Conservation (phyloP, 2,113 vertebrate genomes). For the Odontesthes bonariensis region DNA sequence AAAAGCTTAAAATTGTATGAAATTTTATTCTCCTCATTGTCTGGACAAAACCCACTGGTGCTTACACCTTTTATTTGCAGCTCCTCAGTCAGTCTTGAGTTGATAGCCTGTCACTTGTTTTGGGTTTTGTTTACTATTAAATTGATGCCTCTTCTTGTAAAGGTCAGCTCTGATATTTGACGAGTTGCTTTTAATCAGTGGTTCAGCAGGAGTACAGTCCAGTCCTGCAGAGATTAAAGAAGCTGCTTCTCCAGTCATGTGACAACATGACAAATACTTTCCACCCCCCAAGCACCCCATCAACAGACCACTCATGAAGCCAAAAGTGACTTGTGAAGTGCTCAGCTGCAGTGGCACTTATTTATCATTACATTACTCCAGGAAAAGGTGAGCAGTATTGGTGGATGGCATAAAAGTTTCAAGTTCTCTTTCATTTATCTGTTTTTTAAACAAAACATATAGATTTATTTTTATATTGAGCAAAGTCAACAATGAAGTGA, state of each 20-base stretch:
- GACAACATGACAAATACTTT: constrained; percentile 41
- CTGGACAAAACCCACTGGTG: no score
- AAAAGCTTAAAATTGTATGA: neutral
- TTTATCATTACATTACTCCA: constrained; percentile 5
- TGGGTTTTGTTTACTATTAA: constrained; percentile 46
- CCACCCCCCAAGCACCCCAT: constrained; percentile 7
- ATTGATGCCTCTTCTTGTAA: constrained; percentile 13
- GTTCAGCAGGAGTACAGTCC: constrained; percentile 26
- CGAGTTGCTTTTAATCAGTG: constrained; percentile 58
- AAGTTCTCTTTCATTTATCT: neutral
- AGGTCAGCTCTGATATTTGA: constrained; percentile 57
- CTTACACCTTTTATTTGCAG: neutral
- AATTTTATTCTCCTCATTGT: neutral
- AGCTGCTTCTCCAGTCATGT: constrained; percentile 25
- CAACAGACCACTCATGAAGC: constrained; percentile 28
- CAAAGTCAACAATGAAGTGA: neutral
- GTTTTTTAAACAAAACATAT: neutral
- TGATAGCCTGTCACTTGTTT: constrained; percentile 1
- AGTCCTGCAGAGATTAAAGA: constrained; percentile 62
- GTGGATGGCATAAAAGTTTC: neutral
- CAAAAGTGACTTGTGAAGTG: constrained; percentile 39
- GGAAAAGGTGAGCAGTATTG: neutral
- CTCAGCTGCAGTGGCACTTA: constrained; percentile 3
- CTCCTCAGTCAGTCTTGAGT: neutral
- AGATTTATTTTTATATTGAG: neutral